These are phyloP conservation scores for Amiota minor DNA, from an alignment of 2,888 invertebrate species.

Conservation along the genomic window DNA sequence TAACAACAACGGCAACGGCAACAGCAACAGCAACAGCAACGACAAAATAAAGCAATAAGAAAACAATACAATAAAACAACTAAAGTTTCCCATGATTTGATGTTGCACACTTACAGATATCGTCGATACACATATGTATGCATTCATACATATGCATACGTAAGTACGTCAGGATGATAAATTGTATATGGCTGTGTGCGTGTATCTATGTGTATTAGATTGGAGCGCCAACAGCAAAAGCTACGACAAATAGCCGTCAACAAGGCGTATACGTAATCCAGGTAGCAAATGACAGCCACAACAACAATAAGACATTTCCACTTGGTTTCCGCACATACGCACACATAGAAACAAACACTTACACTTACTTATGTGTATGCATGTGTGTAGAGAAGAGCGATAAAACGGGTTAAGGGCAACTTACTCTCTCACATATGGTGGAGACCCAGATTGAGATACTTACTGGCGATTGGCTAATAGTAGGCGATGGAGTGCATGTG, in stretches of 20 bases:
- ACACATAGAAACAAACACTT: conserved; percentile 25
- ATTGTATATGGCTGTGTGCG: conserved; percentile 13
- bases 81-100: conserved; percentile 56
- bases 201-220: conserved; percentile 40
- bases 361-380: conserved; percentile 14
- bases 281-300: conserved; percentile 58
- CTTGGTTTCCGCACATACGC: conserved; percentile 58
- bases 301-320: conserved; percentile 52
- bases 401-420: conserved; percentile 61
- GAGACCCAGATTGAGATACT: neutral
- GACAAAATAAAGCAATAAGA: conserved; percentile 43
- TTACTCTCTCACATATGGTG: conserved; percentile 43
- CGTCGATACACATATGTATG: conserved; percentile 18
- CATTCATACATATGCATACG: too few relatives aligned
- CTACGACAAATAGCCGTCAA: conserved; percentile 48
- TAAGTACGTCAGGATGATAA: conserved; percentile 20
- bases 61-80: conserved; percentile 41
- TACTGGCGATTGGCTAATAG: conserved; percentile 54
- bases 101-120: conserved; percentile 19
- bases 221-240: conserved; percentile 51
- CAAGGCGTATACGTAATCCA: conserved; percentile 64
- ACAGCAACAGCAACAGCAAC: conserved; percentile 24
- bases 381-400: conserved; percentile 24
- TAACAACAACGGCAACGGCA: conserved; percentile 25
- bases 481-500: neutral